Evolutionary conservation across 1,140 invertebrate genomes (phyloP).

Genomic region (Adelges cooleyi): DNA sequence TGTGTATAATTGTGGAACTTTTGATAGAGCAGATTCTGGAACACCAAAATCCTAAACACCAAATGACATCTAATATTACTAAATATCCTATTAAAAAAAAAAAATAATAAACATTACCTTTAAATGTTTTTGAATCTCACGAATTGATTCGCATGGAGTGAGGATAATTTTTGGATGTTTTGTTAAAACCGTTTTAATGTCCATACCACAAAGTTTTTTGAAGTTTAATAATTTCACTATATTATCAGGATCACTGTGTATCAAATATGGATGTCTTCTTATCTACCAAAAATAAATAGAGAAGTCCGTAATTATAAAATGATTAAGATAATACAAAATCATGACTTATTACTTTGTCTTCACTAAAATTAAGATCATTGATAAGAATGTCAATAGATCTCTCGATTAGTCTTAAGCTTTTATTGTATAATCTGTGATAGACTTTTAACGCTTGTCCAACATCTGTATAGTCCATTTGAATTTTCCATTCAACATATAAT

Average conservation of each 20-base stretch:
- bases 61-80: too few relatives aligned
- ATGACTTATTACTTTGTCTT: conserved; percentile 1
- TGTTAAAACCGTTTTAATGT: neutral
- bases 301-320: too few relatives aligned
- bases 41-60: conserved; percentile 9
- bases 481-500: conserved; percentile 5
- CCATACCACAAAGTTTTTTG: conserved; percentile 6
- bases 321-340: too few relatives aligned
- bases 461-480: neutral
- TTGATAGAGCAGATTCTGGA: neutral
- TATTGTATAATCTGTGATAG: neutral
- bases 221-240: neutral
- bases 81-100: too few relatives aligned
- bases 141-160: neutral
- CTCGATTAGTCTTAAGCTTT: conserved; percentile 10
- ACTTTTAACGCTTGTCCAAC: neutral
- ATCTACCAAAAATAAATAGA: neutral
- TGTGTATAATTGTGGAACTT: conserved; percentile 7
- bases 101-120: too few relatives aligned
- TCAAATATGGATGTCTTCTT: conserved; percentile 5
- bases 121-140: neutral
- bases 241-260: conserved; percentile 15
- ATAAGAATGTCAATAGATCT: conserved; percentile 1
- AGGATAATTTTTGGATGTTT: conserved; percentile 21
- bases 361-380: neutral